These are phyloP conservation scores for Drosophila subquinaria DNA, from an alignment of 2,888 invertebrate genomes.

Conservation along the genomic window DNA sequence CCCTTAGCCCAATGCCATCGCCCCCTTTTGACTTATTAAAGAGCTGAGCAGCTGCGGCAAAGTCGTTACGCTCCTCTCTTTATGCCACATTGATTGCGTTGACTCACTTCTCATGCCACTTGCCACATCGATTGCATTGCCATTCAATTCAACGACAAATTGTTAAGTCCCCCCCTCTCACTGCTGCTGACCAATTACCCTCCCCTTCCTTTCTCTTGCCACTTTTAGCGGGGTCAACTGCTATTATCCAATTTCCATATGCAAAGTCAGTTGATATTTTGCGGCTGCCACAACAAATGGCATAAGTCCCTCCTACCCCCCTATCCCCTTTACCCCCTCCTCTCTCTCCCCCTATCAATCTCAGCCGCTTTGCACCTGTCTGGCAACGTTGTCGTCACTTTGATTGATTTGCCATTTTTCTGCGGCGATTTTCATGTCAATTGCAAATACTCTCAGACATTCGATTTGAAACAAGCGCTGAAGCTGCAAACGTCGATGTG, in stretches of 20 bases:
- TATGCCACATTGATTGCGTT: constrained; percentile 30
- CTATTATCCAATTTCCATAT: constrained; percentile 80
- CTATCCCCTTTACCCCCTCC: background rate
- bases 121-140: constrained; percentile 30
- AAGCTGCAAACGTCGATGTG: background rate
- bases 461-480: constrained; percentile 12
- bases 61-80: constrained; percentile 18
- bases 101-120: constrained; percentile 24
- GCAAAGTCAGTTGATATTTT: constrained; percentile 77
- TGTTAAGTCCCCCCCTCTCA: constrained; percentile 15
- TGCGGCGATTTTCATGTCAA: constrained; percentile 70
- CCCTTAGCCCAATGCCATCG: too few relatives aligned
- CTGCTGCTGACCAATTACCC: background rate
- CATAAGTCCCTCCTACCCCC: constrained; percentile 12
- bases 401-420: constrained; percentile 69
- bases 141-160: constrained; percentile 46
- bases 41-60: constrained; percentile 23
- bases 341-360: background rate
- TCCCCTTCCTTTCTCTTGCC: background rate
- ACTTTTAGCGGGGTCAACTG: constrained; percentile 35
- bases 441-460: constrained; percentile 41
- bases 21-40: constrained; percentile 25
- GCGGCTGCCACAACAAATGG: constrained; percentile 65
- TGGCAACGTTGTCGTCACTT: constrained; percentile 65
- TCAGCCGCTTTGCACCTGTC: constrained; percentile 37